Evolutionary conservation across 1,140 invertebrate species (phyloP), one percentile per base, ranked within the genome.

Genomic region (Drosophila eugracilis): DNA sequence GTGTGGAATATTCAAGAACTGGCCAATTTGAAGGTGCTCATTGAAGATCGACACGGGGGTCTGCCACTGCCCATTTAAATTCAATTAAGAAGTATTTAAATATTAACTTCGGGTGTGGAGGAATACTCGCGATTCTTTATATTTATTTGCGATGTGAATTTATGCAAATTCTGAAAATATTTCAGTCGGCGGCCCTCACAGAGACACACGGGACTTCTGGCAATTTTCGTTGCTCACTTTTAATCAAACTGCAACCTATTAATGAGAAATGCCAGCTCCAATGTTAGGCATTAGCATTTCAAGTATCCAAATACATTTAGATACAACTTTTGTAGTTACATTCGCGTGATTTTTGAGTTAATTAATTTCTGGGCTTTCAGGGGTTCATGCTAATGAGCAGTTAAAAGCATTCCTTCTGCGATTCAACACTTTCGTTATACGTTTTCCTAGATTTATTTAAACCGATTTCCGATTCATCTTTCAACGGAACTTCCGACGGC

Each of bases 1-100:
- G 65, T 59, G 54, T 72, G 21, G 44, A 72, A 55, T 60, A 59
- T 59, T 57, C 32, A 21, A 57, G 53, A 32, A 44, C 28, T 59
- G 58, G 24, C 32, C 45, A 52, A 63, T 52, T 60, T 80, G 76
- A 85, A 62, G 60, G 75, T 85, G 57, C 45, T 28, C 55, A 60
- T 66, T 67, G 55, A 41, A 60, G 34, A 50, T 57, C 67, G 60
- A 50, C 57, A 37, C 67, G 73, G 50, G 50, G 63, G 42, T 49
- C 57, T 67, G 34, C 32, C 19, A 62, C 37, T 39, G 22, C 47
- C 47, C 69, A 79, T 86, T 86, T 75, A 36, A 47, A 75, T 88
- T 78, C 63, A 83, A 86, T 86, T 86, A 78, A 86, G 60, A 78
- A 78, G 62, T 88, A 83, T 81, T 88, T 81, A 78, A 72, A 71